These are phyloP conservation scores for Megaceryle maxima DNA, from an alignment of 2,113 vertebrate genomes.

Conservation along the genomic window DNA sequence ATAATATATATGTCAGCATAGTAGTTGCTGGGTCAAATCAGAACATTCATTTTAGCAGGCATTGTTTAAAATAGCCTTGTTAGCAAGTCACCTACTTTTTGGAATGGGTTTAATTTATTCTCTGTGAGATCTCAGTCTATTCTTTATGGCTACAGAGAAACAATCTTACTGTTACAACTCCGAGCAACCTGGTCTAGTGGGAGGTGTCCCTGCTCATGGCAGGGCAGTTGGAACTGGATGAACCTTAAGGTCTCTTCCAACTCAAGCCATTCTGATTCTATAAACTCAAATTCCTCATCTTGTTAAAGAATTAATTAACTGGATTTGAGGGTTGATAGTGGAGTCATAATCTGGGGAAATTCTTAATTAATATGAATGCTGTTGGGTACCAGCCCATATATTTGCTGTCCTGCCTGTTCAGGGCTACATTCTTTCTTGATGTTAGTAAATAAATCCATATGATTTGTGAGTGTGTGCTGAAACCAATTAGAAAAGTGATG, in stretches of 20 bases:
- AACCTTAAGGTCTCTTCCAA: no score
- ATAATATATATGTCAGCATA: background rate
- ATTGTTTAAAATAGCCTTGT: background rate
- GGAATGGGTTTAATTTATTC: background rate
- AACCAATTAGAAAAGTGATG: background rate
- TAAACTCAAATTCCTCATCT: background rate
- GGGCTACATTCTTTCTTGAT: background rate
- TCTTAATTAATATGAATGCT: background rate
- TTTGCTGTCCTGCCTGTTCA: background rate
- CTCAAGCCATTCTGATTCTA: no score
- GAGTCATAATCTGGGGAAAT: background rate
- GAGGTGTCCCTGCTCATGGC: no score
- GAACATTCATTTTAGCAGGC: background rate
- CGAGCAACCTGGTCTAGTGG: no score
- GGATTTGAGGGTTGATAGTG: background rate
- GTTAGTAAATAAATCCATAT: slow-evolving; percentile 2
- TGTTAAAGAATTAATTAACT: background rate
- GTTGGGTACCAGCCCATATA: background rate
- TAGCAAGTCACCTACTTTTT: background rate
- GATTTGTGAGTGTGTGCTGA: slow-evolving; percentile 3
- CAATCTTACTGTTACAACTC: background rate
- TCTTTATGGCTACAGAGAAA: background rate
- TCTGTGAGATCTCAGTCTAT: background rate
- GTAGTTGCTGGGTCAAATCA: background rate
- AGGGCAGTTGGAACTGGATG: no score